phyloP scores from a whole-genome alignment of 2,888 invertebrate genomes.

The Ctenicera cuprea region DNA sequence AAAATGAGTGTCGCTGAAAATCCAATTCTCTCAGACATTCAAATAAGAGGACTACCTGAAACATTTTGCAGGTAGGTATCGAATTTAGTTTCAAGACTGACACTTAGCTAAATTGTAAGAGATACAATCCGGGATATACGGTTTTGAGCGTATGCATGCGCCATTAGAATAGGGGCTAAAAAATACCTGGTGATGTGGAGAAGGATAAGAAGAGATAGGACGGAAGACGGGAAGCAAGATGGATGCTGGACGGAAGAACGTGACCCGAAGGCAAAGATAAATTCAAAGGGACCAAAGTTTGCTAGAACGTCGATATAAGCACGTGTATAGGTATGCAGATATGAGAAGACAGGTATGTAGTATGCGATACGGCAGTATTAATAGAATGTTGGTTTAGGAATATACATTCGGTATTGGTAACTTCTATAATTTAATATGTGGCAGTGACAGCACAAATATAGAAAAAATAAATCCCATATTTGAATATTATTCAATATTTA shows the following conservation, averaged over 20 bases:
- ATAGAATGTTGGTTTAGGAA: constrained; percentile 41
- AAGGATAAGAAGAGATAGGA: constrained; percentile 55
- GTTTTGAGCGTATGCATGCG: constrained; percentile 47
- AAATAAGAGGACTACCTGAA: constrained; percentile 31
- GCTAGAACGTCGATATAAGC: constrained; percentile 54
- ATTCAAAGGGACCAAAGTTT: constrained; percentile 53
- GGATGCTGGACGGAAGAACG: constrained; percentile 62
- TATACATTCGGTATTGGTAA: constrained; percentile 2
- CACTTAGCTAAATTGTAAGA: constrained; percentile 33
- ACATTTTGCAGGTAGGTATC: constrained; percentile 36
- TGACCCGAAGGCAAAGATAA: constrained; percentile 63
- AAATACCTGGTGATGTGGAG: constrained; percentile 55
- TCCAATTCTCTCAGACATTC: constrained; percentile 32
- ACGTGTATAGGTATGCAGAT: constrained; percentile 61
- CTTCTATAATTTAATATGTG: constrained; percentile 2
- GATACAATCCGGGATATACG: constrained; percentile 49
- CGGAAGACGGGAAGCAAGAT: constrained; percentile 57
- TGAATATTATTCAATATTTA: no score
- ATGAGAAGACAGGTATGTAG: constrained; percentile 50
- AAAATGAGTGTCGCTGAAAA: background rate
- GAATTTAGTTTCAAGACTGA: constrained; percentile 32
- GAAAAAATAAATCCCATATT: no score
- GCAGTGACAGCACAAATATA: no score
- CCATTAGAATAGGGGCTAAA: constrained; percentile 54
- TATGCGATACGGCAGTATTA: constrained; percentile 34